Conservation (phyloP, 1,140 invertebrate species). For the Pogonomyrmex californicus region DNA sequence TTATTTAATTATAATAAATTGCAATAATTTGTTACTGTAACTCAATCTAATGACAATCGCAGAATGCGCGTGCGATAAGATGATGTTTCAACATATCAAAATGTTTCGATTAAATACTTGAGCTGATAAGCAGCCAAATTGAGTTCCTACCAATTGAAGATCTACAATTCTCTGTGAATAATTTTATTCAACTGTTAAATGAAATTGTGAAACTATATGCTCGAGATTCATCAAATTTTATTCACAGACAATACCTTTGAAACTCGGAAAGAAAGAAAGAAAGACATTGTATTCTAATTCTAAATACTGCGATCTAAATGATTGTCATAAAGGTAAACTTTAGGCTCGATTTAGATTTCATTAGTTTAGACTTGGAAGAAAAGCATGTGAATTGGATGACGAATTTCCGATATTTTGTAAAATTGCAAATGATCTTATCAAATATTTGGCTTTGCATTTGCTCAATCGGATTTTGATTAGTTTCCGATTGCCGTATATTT, state of each 20-base stretch:
- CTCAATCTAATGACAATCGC: not conserved
- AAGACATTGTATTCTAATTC: not conserved
- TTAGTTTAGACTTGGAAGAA: not conserved
- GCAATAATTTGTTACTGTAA: not conserved
- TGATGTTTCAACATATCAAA: not conserved
- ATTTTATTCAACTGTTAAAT: not conserved
- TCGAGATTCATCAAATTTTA: not conserved
- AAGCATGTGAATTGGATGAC: not conserved
- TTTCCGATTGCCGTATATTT: not conserved
- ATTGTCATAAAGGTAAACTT: slow-evolving; percentile 1
- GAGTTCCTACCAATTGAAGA: not conserved
- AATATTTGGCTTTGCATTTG: not conserved
- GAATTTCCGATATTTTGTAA: not conserved
- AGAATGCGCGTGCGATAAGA: not conserved
- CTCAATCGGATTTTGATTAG: not conserved
- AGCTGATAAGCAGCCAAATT: not conserved
- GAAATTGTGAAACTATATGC: not conserved
- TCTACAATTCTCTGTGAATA: not conserved
- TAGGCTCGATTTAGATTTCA: not conserved
- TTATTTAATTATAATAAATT: not conserved
- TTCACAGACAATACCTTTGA: not conserved
- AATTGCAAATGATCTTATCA: not conserved
- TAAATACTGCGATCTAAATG: not conserved
- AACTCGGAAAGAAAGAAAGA: not conserved
- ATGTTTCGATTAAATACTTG: too few species aligned